phyloP scores from a whole-genome alignment of 2,113 vertebrate species.

The Dipodomys ordii region DNA sequence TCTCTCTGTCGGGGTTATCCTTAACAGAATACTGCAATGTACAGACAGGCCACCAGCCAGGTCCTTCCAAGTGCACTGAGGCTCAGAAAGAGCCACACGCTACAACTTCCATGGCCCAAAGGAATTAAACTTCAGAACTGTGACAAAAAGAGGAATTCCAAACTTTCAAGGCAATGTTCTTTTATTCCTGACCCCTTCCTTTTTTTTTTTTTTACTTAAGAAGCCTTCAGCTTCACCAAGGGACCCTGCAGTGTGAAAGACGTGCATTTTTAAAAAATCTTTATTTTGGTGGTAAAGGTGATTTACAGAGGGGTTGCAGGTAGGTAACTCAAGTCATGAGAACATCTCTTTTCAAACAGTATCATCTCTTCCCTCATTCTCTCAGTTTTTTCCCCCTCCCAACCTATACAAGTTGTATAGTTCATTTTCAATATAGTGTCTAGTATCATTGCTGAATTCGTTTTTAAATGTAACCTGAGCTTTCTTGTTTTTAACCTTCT shows the following conservation, averaged over 20 bases:
- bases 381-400: no score
- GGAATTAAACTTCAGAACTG: background rate
- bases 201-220: slow-evolving; percentile 34
- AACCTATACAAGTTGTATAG: no score
- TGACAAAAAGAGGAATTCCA: background rate
- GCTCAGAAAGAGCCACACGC: background rate
- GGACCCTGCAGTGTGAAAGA: background rate
- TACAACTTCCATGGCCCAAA: no score
- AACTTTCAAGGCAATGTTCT: background rate
- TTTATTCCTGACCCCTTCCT: background rate
- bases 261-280: background rate
- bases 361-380: no score
- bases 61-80: background rate
- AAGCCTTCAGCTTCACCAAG: background rate
- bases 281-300: no score
- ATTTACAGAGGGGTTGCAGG: no score
- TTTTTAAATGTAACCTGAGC: slow-evolving; percentile 54
- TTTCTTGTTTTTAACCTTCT: background rate
- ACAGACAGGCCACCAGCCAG: background rate
- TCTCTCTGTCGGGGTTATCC: background rate
- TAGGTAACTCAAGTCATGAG: no score
- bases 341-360: no score
- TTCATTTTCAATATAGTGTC: no score
- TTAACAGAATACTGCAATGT: background rate
- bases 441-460: background rate